Percentiles rank a stretch among this genome's conserved stretches.
Conservation (phyloP, 2,888 invertebrate genomes). For the Sminthurinus aureus region DNA sequence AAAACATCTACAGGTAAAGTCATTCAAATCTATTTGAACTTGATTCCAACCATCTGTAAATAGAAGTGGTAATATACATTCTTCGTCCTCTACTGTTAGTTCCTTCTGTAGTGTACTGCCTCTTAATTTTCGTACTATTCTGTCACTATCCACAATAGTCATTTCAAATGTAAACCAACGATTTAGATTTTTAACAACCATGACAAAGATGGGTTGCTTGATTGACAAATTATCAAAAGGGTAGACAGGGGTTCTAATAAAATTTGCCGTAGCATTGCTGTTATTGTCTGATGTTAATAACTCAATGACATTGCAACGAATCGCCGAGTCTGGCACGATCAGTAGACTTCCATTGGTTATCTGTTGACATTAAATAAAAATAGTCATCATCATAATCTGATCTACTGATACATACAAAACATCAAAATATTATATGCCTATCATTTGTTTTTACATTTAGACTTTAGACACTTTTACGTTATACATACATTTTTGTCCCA, state of each 20-base stretch:
- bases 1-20: conserved; percentile 30
- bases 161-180: conserved; percentile 34
- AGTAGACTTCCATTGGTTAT: conserved; percentile 27
- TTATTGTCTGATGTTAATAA: conserved; percentile 12
- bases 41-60: conserved; percentile 37
- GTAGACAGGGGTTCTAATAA: conserved; percentile 23
- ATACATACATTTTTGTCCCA: conserved; percentile 33
- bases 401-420: no score
- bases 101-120: conserved; percentile 23
- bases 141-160: conserved; percentile 20
- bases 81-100: neutral
- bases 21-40: conserved; percentile 33
- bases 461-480: neutral
- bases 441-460: neutral
- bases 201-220: conserved; percentile 33
- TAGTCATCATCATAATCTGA: conserved; percentile 1
- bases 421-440: neutral
- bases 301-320: conserved; percentile 36
- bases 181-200: conserved; percentile 32
- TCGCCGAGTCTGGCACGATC: conserved; percentile 22
- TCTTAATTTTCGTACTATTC: neutral
- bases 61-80: conserved; percentile 16
- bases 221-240: conserved; percentile 26
- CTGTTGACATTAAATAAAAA: neutral
- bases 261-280: conserved; percentile 22